phyloP scores from a whole-genome alignment of 2,888 invertebrate genomes.

The Eustalomyia histrio region DNA sequence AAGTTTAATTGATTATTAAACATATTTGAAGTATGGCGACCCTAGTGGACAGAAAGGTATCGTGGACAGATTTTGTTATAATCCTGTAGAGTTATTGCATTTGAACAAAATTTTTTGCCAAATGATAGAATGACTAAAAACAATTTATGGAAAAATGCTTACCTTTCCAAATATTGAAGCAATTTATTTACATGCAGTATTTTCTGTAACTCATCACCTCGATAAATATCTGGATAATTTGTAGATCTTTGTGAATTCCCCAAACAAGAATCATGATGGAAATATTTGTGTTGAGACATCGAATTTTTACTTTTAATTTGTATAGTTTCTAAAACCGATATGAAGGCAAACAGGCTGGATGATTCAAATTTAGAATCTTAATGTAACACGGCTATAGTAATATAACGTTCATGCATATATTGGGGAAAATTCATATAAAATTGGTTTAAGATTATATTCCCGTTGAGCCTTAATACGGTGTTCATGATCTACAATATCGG shows the following conservation, averaged over 20 bases:
- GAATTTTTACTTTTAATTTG: slow-evolving; percentile 77
- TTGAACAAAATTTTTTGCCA: too few relatives aligned
- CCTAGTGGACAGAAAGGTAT: too few relatives aligned
- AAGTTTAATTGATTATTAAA: too few relatives aligned
- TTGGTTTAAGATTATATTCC: slow-evolving; percentile 79
- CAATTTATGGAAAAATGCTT: too few relatives aligned
- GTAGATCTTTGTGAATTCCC: slow-evolving; percentile 78
- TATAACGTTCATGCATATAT: slow-evolving; percentile 77
- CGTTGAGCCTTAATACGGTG: slow-evolving; percentile 85
- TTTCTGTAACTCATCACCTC: slow-evolving; percentile 83
- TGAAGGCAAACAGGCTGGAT: slow-evolving; percentile 89
- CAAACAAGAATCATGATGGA: slow-evolving; percentile 86
- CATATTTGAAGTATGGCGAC: too few relatives aligned
- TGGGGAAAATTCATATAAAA: slow-evolving; percentile 75
- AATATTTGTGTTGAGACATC: slow-evolving; percentile 78
- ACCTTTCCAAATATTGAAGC: too few relatives aligned
- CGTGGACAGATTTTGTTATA: too few relatives aligned
- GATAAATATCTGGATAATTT: slow-evolving; percentile 77
- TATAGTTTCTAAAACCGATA: slow-evolving; percentile 82
- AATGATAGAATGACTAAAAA: too few relatives aligned
- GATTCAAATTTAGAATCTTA: slow-evolving; percentile 81
- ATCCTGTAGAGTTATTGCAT: too few relatives aligned
- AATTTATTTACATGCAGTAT: too few relatives aligned
- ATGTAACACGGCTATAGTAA: slow-evolving; percentile 84
- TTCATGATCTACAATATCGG: slow-evolving; percentile 88